phyloP scores from a whole-genome alignment of 2,888 invertebrate species.

The Bimastos eiseni region DNA sequence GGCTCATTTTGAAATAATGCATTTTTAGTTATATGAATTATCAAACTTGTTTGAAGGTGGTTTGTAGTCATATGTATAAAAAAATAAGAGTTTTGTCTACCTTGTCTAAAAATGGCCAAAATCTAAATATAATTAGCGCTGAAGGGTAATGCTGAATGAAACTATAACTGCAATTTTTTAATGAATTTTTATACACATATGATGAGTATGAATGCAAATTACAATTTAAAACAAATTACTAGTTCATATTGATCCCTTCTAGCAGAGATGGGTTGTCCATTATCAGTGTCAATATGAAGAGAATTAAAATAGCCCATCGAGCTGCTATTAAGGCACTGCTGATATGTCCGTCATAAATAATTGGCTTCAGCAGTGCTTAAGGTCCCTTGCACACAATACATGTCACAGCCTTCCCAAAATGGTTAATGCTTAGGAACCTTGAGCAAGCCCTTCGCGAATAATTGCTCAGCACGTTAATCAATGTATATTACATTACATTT shows the following conservation, averaged over 20 bases:
- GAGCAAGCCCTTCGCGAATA: neutral
- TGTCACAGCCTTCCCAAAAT: neutral
- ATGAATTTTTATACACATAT: neutral
- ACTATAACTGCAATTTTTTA: neutral
- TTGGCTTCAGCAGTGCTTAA: neutral
- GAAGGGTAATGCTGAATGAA: neutral
- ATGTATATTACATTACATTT: too few relatives aligned
- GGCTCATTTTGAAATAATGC: neutral
- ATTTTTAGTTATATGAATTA: neutral
- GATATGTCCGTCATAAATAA: too few relatives aligned
- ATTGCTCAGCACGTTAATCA: neutral
- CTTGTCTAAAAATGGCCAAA: neutral
- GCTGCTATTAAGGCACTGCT: neutral
- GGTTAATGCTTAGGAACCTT: too few relatives aligned
- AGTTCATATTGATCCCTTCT: neutral
- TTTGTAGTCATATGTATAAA: neutral
- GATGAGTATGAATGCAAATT: neutral
- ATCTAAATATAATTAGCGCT: neutral
- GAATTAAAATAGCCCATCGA: neutral
- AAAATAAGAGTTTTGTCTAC: neutral
- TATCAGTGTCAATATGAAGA: neutral
- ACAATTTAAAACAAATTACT: neutral
- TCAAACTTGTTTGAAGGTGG: neutral
- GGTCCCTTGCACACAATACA: neutral
- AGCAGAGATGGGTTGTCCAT: neutral